Evolutionary conservation across 2,888 invertebrate species (phyloP).

Genomic region (Lampropteryx suffumata): DNA sequence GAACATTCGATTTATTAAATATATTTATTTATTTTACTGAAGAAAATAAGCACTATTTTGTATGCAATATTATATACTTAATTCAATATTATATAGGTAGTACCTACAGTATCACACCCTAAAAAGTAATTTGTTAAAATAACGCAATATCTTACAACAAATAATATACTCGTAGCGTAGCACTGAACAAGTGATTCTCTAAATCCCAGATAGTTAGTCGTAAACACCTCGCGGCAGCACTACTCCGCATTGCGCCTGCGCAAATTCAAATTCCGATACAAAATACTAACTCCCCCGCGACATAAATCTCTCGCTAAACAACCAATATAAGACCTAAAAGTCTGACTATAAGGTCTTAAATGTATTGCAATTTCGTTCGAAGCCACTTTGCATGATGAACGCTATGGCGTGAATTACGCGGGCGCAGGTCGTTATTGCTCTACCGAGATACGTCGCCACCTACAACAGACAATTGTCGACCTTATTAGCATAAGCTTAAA

Average conservation of each 20-base stretch:
- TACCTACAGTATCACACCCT: no score
- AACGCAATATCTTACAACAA: no score
- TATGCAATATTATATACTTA: no score
- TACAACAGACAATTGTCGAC: conserved; percentile 16
- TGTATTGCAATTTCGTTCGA: conserved; percentile 25
- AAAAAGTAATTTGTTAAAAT: no score
- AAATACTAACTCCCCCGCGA: conserved; percentile 61
- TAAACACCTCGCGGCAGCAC: conserved; percentile 33
- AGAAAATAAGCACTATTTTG: no score
- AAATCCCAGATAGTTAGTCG: conserved; percentile 24
- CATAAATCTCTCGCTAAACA: conserved; percentile 48
- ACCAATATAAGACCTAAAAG: conserved; percentile 28
- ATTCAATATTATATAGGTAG: no score
- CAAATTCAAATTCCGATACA: conserved; percentile 72
- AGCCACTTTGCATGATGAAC: conserved; percentile 77
- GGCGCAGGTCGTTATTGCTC: conserved; percentile 66
- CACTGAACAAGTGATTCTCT: conserved; percentile 18
- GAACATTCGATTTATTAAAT: no score
- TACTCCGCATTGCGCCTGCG: conserved; percentile 30
- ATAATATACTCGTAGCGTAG: no score
- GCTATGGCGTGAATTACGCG: conserved; percentile 80
- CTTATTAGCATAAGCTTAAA: conserved; percentile 25
- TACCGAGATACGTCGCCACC: conserved; percentile 20
- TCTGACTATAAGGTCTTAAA: conserved; percentile 32
- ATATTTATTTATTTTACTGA: no score